Conservation (phyloP, 2,113 vertebrate genomes). For the Channa maculata region DNA sequence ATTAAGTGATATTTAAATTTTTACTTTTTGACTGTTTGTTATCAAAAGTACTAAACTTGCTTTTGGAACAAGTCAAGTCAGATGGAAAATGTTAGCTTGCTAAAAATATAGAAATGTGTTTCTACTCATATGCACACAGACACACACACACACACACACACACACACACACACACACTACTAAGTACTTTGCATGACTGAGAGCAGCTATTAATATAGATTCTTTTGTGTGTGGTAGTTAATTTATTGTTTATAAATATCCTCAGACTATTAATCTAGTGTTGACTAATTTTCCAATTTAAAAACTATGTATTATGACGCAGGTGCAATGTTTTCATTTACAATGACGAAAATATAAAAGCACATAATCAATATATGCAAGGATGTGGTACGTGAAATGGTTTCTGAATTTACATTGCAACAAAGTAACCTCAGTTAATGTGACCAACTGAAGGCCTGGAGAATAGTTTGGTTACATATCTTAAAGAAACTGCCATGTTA, state of each 20-base stretch:
- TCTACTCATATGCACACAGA: neutral
- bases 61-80: neutral
- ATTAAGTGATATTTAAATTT: no score
- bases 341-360: neutral
- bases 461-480: neutral
- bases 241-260: neutral
- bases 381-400: no score
- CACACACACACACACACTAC: neutral
- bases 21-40: no score
- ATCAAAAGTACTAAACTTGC: no score
- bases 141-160: neutral
- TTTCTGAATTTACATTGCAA: no score
- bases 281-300: neutral
- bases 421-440: neutral
- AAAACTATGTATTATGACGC: neutral
- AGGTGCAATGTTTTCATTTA: neutral
- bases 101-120: neutral
- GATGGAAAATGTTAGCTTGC: no score
- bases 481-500: conserved; percentile 20
- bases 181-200: neutral
- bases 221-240: conserved; percentile 1
- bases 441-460: neutral
- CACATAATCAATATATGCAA: neutral
- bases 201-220: conserved; percentile 26
- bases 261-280: no score